Evolutionary conservation across 2,888 invertebrate genomes (phyloP).

Genomic region (Spisula subtruncata): DNA sequence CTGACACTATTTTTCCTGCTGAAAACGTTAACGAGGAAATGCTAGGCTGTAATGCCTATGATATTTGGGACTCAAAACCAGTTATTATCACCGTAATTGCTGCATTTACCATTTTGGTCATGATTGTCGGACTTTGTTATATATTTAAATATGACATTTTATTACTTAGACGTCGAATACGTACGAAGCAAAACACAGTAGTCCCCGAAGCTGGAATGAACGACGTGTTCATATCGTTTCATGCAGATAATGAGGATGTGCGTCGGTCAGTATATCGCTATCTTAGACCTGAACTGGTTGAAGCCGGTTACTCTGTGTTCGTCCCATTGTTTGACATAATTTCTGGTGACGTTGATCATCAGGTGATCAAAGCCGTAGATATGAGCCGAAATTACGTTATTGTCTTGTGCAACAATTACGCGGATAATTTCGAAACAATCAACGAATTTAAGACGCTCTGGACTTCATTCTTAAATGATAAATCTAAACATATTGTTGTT

Average conservation of each 20-base stretch:
- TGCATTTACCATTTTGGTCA: too few relatives aligned
- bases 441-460: background rate
- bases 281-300: background rate
- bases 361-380: background rate
- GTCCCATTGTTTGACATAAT: background rate
- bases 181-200: background rate
- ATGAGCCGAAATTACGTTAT: constrained; percentile 1
- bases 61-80: too few relatives aligned
- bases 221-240: constrained; percentile 33
- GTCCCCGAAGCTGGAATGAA: background rate
- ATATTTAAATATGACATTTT: background rate
- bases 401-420: background rate
- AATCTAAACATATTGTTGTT: background rate
- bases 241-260: background rate
- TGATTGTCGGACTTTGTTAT: background rate
- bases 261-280: background rate
- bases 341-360: background rate
- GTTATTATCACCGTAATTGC: too few relatives aligned
- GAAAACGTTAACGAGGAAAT: background rate
- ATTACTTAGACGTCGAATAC: background rate
- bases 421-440: background rate
- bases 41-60: background rate
- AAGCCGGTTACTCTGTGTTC: constrained; percentile 8
- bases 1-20: background rate
- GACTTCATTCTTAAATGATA: background rate